These are phyloP conservation scores for Paracentrotus lividus DNA, from an alignment of 53 echinoderm and acorn worm species.

Conservation along the genomic window DNA sequence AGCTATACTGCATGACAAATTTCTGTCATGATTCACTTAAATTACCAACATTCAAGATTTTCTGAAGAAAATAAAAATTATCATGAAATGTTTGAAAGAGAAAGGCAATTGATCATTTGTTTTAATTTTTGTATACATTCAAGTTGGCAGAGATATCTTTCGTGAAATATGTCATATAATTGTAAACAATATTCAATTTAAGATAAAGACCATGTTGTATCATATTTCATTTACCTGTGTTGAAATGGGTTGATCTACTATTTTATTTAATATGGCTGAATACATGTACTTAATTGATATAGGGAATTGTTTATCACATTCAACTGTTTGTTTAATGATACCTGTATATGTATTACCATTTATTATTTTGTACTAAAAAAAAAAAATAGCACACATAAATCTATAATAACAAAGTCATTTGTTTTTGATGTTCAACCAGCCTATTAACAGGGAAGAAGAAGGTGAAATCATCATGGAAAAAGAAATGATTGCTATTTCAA, in stretches of 20 bases:
- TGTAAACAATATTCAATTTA: background rate
- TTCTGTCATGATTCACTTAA: too few species aligned
- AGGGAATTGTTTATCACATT: background rate
- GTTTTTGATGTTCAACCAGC: slow-evolving; percentile 23
- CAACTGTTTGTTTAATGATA: background rate
- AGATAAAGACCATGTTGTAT: background rate
- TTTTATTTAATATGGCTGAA: slow-evolving; percentile 46
- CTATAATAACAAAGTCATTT: background rate
- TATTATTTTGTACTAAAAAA: slow-evolving; percentile 48
- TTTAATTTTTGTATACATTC: background rate
- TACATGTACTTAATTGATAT: slow-evolving; percentile 27
- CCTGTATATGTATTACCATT: slow-evolving; percentile 26
- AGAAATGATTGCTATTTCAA: slow-evolving; percentile 46
- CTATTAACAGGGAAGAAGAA: background rate
- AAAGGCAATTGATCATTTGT: background rate
- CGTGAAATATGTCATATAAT: background rate
- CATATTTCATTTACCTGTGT: slow-evolving; percentile 25
- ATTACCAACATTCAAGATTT: background rate
- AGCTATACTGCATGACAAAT: background rate
- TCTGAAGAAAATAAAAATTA: background rate
- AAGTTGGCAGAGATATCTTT: slow-evolving; percentile 2
- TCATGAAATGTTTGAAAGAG: background rate
- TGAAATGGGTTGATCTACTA: background rate
- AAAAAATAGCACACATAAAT: background rate
- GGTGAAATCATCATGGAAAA: slow-evolving; percentile 16